Conservation (phyloP, 2,888 invertebrate genomes). For the Autographa pulchrina region DNA sequence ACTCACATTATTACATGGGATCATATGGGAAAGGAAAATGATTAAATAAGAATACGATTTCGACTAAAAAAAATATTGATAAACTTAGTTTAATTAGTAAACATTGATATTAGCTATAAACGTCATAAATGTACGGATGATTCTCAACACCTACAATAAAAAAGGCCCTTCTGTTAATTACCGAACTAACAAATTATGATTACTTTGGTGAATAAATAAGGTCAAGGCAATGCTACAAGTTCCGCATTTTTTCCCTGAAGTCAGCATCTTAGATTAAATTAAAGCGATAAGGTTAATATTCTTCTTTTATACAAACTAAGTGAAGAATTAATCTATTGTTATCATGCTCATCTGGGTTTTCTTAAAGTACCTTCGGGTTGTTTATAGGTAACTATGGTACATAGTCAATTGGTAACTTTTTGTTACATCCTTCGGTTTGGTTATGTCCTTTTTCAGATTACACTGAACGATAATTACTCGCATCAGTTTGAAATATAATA, state of each 20-base stretch:
- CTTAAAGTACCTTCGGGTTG: neutral
- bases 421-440: too few relatives aligned
- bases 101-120: neutral
- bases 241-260: conserved; percentile 38
- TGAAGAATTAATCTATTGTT: conserved; percentile 1
- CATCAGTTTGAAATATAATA: too few relatives aligned
- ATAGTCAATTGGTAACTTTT: too few relatives aligned
- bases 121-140: neutral
- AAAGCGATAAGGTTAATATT: conserved; percentile 20
- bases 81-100: neutral
- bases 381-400: too few relatives aligned
- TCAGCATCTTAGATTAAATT: conserved; percentile 26
- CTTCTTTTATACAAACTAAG: conserved; percentile 10
- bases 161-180: neutral
- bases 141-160: neutral
- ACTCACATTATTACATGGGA: too few relatives aligned
- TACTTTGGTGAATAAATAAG: conserved; percentile 31
- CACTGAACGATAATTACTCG: too few relatives aligned
- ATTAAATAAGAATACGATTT: too few relatives aligned
- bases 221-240: conserved; percentile 35
- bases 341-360: neutral
- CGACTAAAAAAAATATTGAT: too few relatives aligned
- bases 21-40: too few relatives aligned
- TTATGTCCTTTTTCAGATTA: too few relatives aligned
- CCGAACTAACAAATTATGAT: conserved; percentile 8